phyloP scores from a whole-genome alignment of 2,113 vertebrate genomes.

The Psilopsiagon aymara region DNA sequence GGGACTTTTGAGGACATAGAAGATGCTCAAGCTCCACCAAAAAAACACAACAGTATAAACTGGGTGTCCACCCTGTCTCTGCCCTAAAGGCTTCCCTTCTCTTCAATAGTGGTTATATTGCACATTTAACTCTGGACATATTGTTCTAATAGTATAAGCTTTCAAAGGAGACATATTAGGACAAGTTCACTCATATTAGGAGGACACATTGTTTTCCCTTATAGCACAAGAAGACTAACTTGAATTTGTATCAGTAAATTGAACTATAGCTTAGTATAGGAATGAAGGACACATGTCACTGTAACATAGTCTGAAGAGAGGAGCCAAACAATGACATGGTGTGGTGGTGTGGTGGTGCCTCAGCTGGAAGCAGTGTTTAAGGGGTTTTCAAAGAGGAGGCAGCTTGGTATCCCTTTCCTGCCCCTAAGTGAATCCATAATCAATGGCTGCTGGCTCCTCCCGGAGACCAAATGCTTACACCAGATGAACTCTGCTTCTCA shows the following conservation, averaged over 20 bases:
- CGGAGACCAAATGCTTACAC: not conserved
- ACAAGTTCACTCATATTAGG: not conserved
- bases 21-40: not conserved
- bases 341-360: not conserved
- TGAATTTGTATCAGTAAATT: not conserved
- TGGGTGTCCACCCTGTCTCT: not conserved
- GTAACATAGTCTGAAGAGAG: not conserved
- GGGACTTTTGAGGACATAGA: not conserved
- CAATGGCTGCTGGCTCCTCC: not conserved
- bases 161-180: not conserved
- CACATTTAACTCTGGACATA: not conserved
- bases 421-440: not conserved
- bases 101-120: not conserved
- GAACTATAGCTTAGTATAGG: not conserved
- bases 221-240: not conserved
- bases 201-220: not conserved
- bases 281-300: not conserved
- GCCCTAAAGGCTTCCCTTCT: not conserved
- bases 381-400: not conserved
- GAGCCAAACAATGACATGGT: not conserved
- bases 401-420: not conserved
- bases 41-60: not conserved
- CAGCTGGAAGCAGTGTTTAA: not conserved
- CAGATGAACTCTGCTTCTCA: not conserved
- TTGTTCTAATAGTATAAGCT: not conserved